Conservation (phyloP, 2,888 invertebrate genomes). For the Alsophila aescularia region DNA sequence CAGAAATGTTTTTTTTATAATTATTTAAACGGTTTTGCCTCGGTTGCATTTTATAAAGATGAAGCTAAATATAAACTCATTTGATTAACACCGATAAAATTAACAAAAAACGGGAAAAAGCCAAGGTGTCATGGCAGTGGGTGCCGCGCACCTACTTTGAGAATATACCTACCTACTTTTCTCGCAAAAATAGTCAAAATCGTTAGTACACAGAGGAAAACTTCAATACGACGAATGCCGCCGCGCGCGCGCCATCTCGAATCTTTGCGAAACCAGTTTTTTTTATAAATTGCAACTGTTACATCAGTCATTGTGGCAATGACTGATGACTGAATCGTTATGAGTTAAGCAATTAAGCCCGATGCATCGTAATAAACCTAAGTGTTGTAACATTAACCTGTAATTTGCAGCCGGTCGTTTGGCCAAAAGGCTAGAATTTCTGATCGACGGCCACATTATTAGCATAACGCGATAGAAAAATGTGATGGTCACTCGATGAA, state of each 20-base stretch:
- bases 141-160: too few species aligned
- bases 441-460: slow-evolving; percentile 28
- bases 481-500: slow-evolving; percentile 29
- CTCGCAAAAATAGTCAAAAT: too few species aligned
- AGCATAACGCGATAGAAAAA: slow-evolving; percentile 19
- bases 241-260: neutral
- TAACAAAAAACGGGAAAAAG: too few species aligned
- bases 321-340: slow-evolving; percentile 13
- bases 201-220: neutral
- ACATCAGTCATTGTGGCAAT: slow-evolving; percentile 15
- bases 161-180: too few species aligned
- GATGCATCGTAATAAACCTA: slow-evolving; percentile 19
- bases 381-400: slow-evolving; percentile 29
- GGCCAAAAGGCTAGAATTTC: slow-evolving; percentile 15
- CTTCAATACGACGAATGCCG: neutral
- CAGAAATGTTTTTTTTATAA: too few species aligned
- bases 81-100: too few species aligned
- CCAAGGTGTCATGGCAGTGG: too few species aligned
- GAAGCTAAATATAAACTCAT: too few species aligned
- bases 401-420: slow-evolving; percentile 31
- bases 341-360: slow-evolving; percentile 19
- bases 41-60: too few species aligned
- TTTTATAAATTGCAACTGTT: slow-evolving; percentile 13
- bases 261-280: slow-evolving; percentile 23
- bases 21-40: too few species aligned